phyloP scores from a whole-genome alignment of 2,888 invertebrate species.

The Scaptomyza polygonia region DNA sequence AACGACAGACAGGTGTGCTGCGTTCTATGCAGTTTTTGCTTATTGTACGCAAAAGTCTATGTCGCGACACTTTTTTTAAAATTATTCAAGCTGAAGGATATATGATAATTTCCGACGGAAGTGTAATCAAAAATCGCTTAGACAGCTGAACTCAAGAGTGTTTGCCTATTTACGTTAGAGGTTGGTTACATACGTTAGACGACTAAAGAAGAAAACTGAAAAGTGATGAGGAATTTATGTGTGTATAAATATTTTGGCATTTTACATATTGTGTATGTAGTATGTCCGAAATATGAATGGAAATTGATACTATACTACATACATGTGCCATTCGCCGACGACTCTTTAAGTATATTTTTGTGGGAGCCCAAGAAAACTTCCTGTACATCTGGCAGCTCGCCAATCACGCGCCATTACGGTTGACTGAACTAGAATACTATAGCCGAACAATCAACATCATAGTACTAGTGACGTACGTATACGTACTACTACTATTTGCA shows the following conservation, averaged over 20 bases:
- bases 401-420: constrained; percentile 60
- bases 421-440: constrained; percentile 50
- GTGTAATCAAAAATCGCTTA: constrained; percentile 85
- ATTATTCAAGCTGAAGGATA: constrained; percentile 85
- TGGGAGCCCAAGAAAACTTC: constrained; percentile 37
- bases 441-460: constrained; percentile 1
- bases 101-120: constrained; percentile 85
- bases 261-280: constrained; percentile 25
- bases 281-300: background rate
- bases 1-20: constrained; percentile 37
- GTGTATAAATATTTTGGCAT: constrained; percentile 18
- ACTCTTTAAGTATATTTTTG: constrained; percentile 24
- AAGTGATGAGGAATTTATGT: constrained; percentile 31
- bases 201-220: too few species aligned
- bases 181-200: constrained; percentile 32
- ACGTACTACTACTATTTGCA: background rate
- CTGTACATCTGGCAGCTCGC: constrained; percentile 43
- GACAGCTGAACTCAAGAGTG: constrained; percentile 70
- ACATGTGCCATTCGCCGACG: constrained; percentile 13
- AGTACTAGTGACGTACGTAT: background rate
- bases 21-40: constrained; percentile 25
- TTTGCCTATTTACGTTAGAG: constrained; percentile 29
- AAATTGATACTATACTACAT: constrained; percentile 7
- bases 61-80: constrained; percentile 78
- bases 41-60: constrained; percentile 28